Evolutionary conservation across 2,797 vertebrate genomes (phyloP), one percentile per base, ranked within the genome.

Genomic region (Zenarchopterus dispar): DNA sequence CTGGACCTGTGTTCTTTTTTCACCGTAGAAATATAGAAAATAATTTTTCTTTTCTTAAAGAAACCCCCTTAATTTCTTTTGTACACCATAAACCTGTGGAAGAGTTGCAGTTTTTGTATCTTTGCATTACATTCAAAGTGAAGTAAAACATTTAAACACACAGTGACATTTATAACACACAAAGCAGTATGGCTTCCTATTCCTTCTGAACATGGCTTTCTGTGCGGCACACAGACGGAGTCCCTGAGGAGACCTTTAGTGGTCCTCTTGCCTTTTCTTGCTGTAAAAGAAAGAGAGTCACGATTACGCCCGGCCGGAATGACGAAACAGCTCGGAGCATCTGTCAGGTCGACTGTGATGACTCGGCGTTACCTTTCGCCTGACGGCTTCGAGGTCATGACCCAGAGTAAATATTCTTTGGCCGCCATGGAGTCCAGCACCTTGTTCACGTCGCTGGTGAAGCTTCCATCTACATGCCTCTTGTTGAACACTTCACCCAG

Each of bases 401-500:
- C 90, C 97, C 98, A 98, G 57, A 96, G 95, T 89, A 99, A 91
- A 85, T 97, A 99, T 73, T 99, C 96, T 82, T 95, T 95, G 59
- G 97, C 94, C 19, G 97, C 97, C 82, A 98, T 94, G 78, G 93
- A 94, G 86, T 99, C 97, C 70, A 99, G 94, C 82, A 97, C 91
- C 66, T 96, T 96, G 92, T 93, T 97, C 86, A 98, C 95, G 51
- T 99, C 97, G 46, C 96, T 98, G 16, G 97, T 97, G 92, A 98
- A 99, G 84, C 95, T 97, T 36, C 97, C 97, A 21, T 99, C 97
- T 4, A 96, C 96, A 1, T 99, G 96, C 81, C 97, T 95, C 88
- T 92, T 94, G 75, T 80, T 90, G 74, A 94, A 45, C 51, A 89
- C 86, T 62, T 92, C 92, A 0, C 70, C 80, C 36, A 78, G 63